Base-by-base conservation (phyloP, 2,888 invertebrate genomes). In the Acheta domesticus region DNA sequence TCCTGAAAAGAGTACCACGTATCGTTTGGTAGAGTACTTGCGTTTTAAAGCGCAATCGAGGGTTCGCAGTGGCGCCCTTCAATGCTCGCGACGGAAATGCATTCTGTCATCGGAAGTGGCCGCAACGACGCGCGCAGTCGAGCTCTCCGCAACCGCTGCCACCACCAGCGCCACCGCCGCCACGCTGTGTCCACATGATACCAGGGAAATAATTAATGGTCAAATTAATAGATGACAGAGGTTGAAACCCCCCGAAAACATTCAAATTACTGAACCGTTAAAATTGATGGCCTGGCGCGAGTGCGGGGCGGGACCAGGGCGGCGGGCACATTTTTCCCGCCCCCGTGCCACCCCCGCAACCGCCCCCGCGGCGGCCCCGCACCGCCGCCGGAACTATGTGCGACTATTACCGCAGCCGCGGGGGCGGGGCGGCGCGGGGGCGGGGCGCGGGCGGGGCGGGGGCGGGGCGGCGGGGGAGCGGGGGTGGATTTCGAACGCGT, bases 141-240 rank as follows among this genome's bases (percentile, higher is more conserved):
- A 14, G n/a, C n/a, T 62, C 62, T 62, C 62, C n/a, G 36, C 36
- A 36, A 36, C 36, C 36, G 36, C 36, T 36, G 36, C 36, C 36
- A 8, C 62, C 62, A 62, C 62, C 62, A 62, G 14, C 62, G n/a
- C 62, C 62, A n/a, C 62, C 62, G n/a, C n/a, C n/a, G 62, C 62
- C 62, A 16, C 62, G 62, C n/a, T 62, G 62, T 62, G 62, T 62
- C 62, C 62, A 62, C 62, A 62, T 62, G 62, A 62, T 62, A 62
- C 62, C 62, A n/a, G 62, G n/a, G 62, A 62, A 62, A 62, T 62
- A 62, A 62, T 62, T 62, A 62, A 62, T 62, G 62, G 62, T 62
- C 62, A 62, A 62, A 62, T 62, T 62, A 62, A 62, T 62, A 62
- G 62, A 62, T 62, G 62, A 62, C 62, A 62, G 62, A 62, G 62